phyloP scores from a whole-genome alignment of 2,797 vertebrate genomes.

The Brachymystax lenok region DNA sequence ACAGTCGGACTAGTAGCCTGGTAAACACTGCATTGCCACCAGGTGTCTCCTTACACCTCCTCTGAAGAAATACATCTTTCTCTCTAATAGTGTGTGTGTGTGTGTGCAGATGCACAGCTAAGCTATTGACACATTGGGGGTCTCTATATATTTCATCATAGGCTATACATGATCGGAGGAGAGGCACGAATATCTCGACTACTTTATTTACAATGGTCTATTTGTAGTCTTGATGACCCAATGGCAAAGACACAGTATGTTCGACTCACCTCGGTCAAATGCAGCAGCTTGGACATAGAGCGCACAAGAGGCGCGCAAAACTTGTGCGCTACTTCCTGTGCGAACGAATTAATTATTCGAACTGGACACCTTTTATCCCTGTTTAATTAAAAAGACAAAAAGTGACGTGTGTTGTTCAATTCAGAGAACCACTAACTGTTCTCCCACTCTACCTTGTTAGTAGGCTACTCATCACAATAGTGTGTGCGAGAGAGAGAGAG shows the following conservation, averaged over 20 bases:
- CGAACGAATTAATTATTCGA: no score
- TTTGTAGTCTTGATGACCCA: background rate
- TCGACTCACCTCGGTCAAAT: background rate
- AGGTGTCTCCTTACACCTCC: constrained; percentile 42
- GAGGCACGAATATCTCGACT: background rate
- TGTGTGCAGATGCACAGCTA: background rate
- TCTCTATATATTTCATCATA: background rate
- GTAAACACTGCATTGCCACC: background rate
- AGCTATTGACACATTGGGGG: background rate
- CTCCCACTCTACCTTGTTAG: no score
- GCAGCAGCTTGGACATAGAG: background rate
- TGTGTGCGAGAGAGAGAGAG: background rate
- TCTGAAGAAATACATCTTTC: background rate
- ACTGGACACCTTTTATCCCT: no score
- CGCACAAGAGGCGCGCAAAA: background rate
- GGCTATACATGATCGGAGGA: background rate
- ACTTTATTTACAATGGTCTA: background rate
- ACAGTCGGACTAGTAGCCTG: no score
- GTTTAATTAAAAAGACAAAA: no score
- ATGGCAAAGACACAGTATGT: background rate
- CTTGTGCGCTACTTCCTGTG: no score
- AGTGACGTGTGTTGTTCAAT: no score
- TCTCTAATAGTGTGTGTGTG: no score
- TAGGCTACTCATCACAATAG: background rate
- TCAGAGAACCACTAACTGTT: no score